phyloP scores from a whole-genome alignment of 2,888 invertebrate species.

The Acleris literana region DNA sequence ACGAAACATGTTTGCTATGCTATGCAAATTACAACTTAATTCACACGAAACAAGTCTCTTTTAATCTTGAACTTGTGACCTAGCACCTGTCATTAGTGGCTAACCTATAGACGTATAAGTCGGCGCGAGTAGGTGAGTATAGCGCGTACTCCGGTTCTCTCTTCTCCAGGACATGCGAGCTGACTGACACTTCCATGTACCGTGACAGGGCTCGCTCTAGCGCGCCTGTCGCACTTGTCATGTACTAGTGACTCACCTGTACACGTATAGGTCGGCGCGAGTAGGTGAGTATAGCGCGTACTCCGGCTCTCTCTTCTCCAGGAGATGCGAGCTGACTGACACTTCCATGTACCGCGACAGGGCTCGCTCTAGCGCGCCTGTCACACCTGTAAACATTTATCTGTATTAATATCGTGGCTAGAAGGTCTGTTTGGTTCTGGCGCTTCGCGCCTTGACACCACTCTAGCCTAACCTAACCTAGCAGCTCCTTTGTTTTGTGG shows the following conservation, averaged over 20 bases:
- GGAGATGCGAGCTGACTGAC: conserved; percentile 85
- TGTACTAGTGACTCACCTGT: conserved; percentile 85
- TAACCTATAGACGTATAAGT: no score
- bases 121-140: no score
- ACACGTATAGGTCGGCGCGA: conserved; percentile 91
- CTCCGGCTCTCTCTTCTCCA: conserved; percentile 96
- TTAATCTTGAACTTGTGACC: no score
- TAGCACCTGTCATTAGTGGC: no score
- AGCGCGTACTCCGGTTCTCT: conserved; percentile 97
- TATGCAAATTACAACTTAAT: no score
- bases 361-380: conserved; percentile 87
- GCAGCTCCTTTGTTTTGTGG: no score
- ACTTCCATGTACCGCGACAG: conserved; percentile 92
- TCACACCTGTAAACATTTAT: conserved; percentile 72
- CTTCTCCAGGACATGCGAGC: conserved; percentile 88
- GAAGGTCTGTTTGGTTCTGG: neutral
- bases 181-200: conserved; percentile 90
- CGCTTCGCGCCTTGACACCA: no score
- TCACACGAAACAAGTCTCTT: conserved; percentile 41
- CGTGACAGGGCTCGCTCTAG: conserved; percentile 89
- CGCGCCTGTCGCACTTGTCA: conserved; percentile 62
- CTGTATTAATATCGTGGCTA: neutral
- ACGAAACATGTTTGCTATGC: no score
- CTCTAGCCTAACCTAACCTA: no score
- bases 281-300: conserved; percentile 95